Conservation (phyloP, 1,140 invertebrate species). For the Pinna nobilis region DNA sequence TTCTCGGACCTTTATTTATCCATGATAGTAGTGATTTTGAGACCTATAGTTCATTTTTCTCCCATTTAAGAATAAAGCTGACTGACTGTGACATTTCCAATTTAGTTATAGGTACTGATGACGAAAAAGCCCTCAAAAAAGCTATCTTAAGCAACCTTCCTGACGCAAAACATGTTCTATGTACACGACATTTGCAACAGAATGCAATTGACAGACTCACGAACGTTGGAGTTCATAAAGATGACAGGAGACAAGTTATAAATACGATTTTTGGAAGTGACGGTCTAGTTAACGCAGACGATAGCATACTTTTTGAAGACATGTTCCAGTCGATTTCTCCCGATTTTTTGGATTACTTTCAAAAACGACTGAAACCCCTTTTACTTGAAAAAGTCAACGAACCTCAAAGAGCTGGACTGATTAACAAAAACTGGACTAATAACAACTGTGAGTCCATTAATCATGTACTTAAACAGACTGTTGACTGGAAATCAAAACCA, state of each 20-base stretch:
- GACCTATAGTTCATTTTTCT: conserved; percentile 2
- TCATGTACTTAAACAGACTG: too few relatives aligned
- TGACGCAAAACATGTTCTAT: conserved; percentile 26
- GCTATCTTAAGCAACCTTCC: conserved; percentile 25
- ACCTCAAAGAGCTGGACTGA: too few relatives aligned
- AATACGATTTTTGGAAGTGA: too few relatives aligned
- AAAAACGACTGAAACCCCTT: too few relatives aligned
- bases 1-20: conserved; percentile 33
- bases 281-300: too few relatives aligned
- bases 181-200: conserved; percentile 8
- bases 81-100: not conserved
- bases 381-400: too few relatives aligned
- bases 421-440: too few relatives aligned
- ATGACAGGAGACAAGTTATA: conserved; percentile 10
- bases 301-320: too few relatives aligned
- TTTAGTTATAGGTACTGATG: conserved; percentile 30
- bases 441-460: too few relatives aligned
- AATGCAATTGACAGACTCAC: not conserved
- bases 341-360: too few relatives aligned
- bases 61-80: conserved; percentile 7
- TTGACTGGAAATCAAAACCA: too few relatives aligned
- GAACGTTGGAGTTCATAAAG: not conserved
- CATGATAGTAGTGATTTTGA: conserved; percentile 36
- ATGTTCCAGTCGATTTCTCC: too few relatives aligned
- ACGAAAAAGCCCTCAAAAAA: conserved; percentile 32